phyloP scores from a whole-genome alignment of 2,888 invertebrate genomes.

The Desoria tigrina region DNA sequence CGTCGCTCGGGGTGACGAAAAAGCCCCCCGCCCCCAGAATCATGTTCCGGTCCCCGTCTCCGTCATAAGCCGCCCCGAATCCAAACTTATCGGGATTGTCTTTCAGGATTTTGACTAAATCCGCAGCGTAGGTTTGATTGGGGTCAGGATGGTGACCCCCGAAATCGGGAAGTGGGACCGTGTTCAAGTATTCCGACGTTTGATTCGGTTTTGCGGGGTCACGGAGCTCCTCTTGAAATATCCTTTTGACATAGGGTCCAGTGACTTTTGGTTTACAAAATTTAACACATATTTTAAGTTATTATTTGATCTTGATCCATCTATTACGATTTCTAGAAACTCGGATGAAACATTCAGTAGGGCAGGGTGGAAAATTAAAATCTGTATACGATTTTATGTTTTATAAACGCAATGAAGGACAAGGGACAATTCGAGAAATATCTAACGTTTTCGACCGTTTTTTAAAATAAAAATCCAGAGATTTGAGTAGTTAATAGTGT shows the following conservation, averaged over 20 bases:
- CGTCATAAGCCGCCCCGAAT: conserved; percentile 97
- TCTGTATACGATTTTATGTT: too few relatives aligned
- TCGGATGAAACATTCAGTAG: too few relatives aligned
- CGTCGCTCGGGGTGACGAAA: conserved; percentile 97
- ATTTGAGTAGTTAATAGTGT: too few relatives aligned
- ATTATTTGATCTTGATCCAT: too few relatives aligned
- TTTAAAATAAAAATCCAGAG: too few relatives aligned
- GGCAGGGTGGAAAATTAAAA: too few relatives aligned
- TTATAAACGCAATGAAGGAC: too few relatives aligned
- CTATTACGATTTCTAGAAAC: too few relatives aligned
- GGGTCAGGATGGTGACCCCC: conserved; percentile 68
- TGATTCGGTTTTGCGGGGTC: conserved; percentile 60
- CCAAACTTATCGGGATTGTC: conserved; percentile 64
- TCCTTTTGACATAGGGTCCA: conserved; percentile 87
- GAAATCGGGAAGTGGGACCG: conserved; percentile 46
- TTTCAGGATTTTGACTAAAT: conserved; percentile 71
- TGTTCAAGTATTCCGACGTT: conserved; percentile 54
- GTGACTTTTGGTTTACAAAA: too few relatives aligned
- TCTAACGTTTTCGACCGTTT: too few relatives aligned
- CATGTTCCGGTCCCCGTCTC: conserved; percentile 98
- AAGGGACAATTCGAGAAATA: too few relatives aligned
- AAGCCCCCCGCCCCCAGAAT: conserved; percentile 92
- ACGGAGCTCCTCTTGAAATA: conserved; percentile 84
- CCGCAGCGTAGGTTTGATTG: conserved; percentile 85
- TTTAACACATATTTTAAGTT: too few relatives aligned